Evolutionary conservation across 2,113 vertebrate species (phyloP), one percentile per base, ranked within the genome.

Genomic region (Phrynosoma blainvillii): DNA sequence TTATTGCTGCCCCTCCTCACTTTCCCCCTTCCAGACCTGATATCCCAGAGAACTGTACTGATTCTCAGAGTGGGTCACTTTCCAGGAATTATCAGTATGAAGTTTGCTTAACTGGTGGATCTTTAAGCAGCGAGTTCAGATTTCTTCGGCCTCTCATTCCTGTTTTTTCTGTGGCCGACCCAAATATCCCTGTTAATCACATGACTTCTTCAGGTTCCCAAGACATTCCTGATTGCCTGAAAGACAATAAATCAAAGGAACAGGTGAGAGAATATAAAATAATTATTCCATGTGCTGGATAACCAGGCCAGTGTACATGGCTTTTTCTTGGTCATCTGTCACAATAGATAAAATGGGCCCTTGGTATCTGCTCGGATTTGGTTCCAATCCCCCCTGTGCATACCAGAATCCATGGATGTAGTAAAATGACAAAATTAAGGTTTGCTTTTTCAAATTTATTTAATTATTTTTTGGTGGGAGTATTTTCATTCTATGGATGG

Each of bases 111-210:
- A 95, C 88, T 10, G 95, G 93, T 21, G 95, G 95, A 18, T 96
- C 96, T 56, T 77, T 93, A 23, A 95, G 90, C 21, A 96, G 95
- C 40, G 96, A 96, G 84, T 96, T 96, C 73, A 87, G 92, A 89
- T 96, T 96, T 84, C 95, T 95, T 47, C 93, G 90, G 40, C 93
- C 90, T n/a, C 94, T 95, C 92, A 95, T 95, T 92, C 93, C 94
- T 81, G 91, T 94, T 54, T 95, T 95, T 13, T 93, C 95, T 66
- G 92, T 93, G 8, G 90, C 91, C 1, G 88, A 91, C 1, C 82
- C 84, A n/a, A 89, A 40, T 20, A 90, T 86, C 71, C 90, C 92
- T 32, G 78, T 80, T 62, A 88, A 52, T 54, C 94, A 93, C 79
- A 27, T 40, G n/a, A 75, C 83, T 42, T 76, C 23, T 83, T 88